Conservation (phyloP, 2,888 invertebrate species). For the Dynastes maya region DNA sequence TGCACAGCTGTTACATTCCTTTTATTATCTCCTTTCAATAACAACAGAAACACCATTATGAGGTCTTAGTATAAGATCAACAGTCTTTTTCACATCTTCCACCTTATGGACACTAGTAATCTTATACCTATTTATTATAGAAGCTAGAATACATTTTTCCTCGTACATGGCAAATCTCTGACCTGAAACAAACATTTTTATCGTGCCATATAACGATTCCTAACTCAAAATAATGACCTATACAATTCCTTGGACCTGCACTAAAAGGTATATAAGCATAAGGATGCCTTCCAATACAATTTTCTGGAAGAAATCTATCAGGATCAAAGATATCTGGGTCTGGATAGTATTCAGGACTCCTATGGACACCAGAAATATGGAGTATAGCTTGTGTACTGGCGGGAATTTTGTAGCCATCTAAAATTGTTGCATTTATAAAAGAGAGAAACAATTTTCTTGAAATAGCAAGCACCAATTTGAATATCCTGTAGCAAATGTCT, state of each 20-base stretch:
- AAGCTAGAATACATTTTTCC: conserved; percentile 45
- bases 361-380: conserved; percentile 65
- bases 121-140: conserved; percentile 39
- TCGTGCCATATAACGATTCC: not conserved
- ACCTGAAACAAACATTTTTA: conserved; percentile 22
- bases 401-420: conserved; percentile 63
- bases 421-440: not conserved
- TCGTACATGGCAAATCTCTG: conserved; percentile 49
- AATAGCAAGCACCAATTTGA: conserved; percentile 57
- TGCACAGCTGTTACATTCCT: not conserved
- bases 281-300: conserved; percentile 59
- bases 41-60: conserved; percentile 27
- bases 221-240: conserved; percentile 3
- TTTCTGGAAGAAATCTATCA: conserved; percentile 66
- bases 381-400: conserved; percentile 59
- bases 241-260: conserved; percentile 47
- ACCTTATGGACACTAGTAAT: conserved; percentile 25
- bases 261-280: conserved; percentile 47
- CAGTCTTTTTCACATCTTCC: not conserved
- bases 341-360: conserved; percentile 65
- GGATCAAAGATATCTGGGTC: conserved; percentile 65
- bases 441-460: not conserved
- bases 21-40: conserved; percentile 36
- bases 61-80: conserved; percentile 38
- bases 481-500: conserved; percentile 68